Percentiles rank a stretch among this genome's conserved stretches.
Conservation (phyloP, 2,888 invertebrate species). For the Drosophila neonasuta region DNA sequence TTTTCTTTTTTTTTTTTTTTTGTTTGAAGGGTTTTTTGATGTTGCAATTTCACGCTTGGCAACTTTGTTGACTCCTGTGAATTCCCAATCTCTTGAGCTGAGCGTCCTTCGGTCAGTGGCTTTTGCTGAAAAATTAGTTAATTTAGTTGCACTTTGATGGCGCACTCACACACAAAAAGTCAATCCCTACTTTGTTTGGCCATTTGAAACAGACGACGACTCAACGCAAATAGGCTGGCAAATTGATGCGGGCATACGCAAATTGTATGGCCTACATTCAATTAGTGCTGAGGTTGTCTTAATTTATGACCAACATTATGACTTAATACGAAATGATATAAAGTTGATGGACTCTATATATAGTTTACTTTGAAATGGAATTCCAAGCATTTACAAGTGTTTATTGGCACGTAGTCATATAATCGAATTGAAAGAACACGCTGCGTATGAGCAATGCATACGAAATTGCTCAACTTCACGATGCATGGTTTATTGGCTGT, state of each 20-base stretch:
- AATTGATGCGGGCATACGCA: constrained; percentile 42
- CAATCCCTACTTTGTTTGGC: constrained; percentile 15
- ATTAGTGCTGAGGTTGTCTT: constrained; percentile 34
- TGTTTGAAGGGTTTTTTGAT: constrained; percentile 54
- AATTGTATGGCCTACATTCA: constrained; percentile 37
- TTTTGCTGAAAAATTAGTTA: constrained; percentile 72
- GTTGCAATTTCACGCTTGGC: constrained; percentile 75
- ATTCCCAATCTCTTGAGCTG: constrained; percentile 30
- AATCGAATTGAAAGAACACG: constrained; percentile 12
- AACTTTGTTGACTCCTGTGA: constrained; percentile 65
- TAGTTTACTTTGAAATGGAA: too few relatives aligned
- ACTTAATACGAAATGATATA: constrained; percentile 1
- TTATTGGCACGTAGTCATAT: constrained; percentile 19
- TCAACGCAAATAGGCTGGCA: constrained; percentile 57
- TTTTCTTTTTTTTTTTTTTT: constrained; percentile 19
- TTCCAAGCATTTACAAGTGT: constrained; percentile 15
- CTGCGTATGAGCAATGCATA: constrained; percentile 57
- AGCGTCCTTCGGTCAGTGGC: constrained; percentile 56
- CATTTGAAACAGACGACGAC: constrained; percentile 45
- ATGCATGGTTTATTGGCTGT: constrained; percentile 39
- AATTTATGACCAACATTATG: constrained; percentile 19
- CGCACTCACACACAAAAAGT: constrained; percentile 8
- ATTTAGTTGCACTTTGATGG: constrained; percentile 59
- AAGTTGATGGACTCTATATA: too few relatives aligned
- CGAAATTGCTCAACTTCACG: constrained; percentile 37